Conservation (phyloP, 2,888 invertebrate species). For the Nemapogon koenigi region DNA sequence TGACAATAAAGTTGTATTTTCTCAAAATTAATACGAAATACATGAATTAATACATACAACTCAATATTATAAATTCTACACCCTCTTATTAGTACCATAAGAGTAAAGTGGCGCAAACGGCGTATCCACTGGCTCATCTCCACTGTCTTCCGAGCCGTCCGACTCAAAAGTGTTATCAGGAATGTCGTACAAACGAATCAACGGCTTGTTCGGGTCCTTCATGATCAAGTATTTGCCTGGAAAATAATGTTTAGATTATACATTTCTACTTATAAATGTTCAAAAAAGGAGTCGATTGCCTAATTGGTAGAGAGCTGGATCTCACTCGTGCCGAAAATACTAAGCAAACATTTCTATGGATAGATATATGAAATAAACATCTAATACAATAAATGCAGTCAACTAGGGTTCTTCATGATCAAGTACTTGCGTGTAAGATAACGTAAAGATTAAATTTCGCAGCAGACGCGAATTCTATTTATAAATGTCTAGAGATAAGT, state of each 20-base stretch:
- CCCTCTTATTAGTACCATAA: constrained; percentile 54
- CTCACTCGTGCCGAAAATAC: too few relatives aligned
- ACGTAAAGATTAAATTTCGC: too few relatives aligned
- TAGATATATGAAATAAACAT: too few relatives aligned
- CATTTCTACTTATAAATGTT: neutral
- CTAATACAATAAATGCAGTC: too few relatives aligned
- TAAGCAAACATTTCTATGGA: too few relatives aligned
- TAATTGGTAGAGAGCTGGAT: too few relatives aligned
- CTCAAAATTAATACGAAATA: neutral
- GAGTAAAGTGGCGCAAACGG: constrained; percentile 58
- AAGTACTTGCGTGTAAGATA: too few relatives aligned
- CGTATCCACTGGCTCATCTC: constrained; percentile 68
- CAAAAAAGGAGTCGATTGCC: neutral
- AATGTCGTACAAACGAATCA: constrained; percentile 96
- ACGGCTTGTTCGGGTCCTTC: constrained; percentile 99
- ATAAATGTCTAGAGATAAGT: too few relatives aligned
- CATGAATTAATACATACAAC: neutral
- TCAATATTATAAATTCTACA: constrained; percentile 24
- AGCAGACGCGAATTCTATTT: too few relatives aligned
- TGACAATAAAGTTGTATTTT: constrained; percentile 1
- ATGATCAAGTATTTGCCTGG: constrained; percentile 88
- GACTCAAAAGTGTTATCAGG: constrained; percentile 99
- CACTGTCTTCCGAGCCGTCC: constrained; percentile 90
- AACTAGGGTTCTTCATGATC: too few relatives aligned
- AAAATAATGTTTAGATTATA: constrained; percentile 13